Base-by-base conservation (phyloP, 1,140 invertebrate species). In the Stegodyphus dumicola region DNA sequence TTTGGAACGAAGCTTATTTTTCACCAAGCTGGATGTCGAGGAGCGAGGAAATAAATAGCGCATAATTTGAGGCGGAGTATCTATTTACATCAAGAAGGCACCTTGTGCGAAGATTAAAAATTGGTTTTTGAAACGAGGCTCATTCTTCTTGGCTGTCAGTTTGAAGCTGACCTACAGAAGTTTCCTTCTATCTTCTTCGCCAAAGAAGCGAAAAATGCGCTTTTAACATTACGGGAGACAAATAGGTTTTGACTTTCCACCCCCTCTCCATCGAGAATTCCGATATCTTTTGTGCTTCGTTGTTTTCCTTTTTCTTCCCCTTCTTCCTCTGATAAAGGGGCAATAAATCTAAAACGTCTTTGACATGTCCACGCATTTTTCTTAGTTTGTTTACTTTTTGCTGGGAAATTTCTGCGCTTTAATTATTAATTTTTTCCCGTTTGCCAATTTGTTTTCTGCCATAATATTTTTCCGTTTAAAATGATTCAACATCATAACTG, bases 51-150 rank as follows among this genome's bases (percentile, higher is more conserved):
- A 71, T 80, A 71, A 80, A 70, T 71, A 52, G 69, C 69, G 33
- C 53, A 80, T 80, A 70, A 80, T 80, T 80, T 80, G 54, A 80
- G 69, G 78, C 78, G 78, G 78, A 80, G 78, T 80, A 80, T 80
- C 78, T 71, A 73, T 80, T 80, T 80, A 70, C 78, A 80, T 60
- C 51, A 11, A 49, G 65, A 65, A 53, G 51, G 33, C 3, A 33
- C 33, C 33, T 33, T 33, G 75, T 7, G 60, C 75, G 49, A 77
- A 52, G 78, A 80, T 80, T 80, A 49, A 60, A 80, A 80, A 73
- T 73, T 66, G 60, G 70, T 73, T 80, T 80, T 71, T 69, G 51
- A 53, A 69, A 78, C 17, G 15, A 78, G 60, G n/a, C 48, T 51
- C 77, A 78, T 78, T 78, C 77, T 53, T 78, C 77, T 69, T 78